Base-by-base conservation (phyloP, 2,113 vertebrate species). In the Sebastes fasciatus region DNA sequence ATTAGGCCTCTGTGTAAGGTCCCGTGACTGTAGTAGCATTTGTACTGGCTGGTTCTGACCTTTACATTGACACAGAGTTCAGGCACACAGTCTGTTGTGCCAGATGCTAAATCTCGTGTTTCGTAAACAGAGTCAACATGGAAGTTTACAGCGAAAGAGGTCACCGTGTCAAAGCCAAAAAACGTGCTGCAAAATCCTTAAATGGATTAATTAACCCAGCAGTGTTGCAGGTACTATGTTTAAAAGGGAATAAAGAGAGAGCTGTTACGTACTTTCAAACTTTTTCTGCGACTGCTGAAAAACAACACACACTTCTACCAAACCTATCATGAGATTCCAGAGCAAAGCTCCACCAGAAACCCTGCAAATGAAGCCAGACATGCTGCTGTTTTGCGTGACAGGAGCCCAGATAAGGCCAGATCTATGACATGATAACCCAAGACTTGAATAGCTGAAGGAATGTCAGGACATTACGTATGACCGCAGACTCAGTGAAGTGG, bases 391-490 rank as follows among this genome's bases (percentile, higher is more conserved):
- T 40, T 80, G 89, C 86, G 81, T 93, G 92, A 89, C 89, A 82
- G 68, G 74, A 57, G 67, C 77, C 4, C 69, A 78, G 87, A 89
- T 89, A 81, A 80, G 78, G 65, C 52, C 79, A 79, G 93, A 93
- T 93, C 64, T 77, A 13, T 52, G 76, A n/a, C 51, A 34, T 49
- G 88, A 94, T 90, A 90, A 57, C 55, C 42, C 19, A 40, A 74
- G 74, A 70, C 58, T 68, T 83, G 83, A 57, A 55, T 23, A 58
- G 74, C 34, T 65, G 4, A 8, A 78, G 81, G 91, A 90, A 89
- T 92, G 91, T 91, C 83, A 81, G 88, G 73, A 86, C 73, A 81
- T 92, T 86, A 84, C 54, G 57, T 80, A 71, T 69, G 42, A 81
- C 83, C 11, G n/a, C 77, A 45, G 34, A 34, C 34, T 34, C 34